These are phyloP conservation scores for Crossocerus cetratus DNA, from an alignment of 2,888 invertebrate species.

Conservation along the genomic window DNA sequence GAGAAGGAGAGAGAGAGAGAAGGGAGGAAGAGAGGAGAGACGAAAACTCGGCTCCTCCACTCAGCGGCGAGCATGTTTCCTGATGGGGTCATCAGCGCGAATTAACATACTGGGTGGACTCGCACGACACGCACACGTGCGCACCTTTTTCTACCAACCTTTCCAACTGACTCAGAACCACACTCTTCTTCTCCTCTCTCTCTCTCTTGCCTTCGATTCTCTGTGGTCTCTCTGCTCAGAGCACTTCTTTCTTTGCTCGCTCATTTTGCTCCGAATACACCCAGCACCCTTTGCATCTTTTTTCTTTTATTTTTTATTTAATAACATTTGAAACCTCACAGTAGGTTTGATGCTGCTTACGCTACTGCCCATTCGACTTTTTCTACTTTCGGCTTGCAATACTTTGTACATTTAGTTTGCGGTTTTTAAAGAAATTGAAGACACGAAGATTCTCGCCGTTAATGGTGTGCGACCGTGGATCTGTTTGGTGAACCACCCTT, in stretches of 20 bases:
- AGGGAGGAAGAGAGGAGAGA: constrained; percentile 1
- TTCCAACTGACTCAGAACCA: constrained; percentile 29
- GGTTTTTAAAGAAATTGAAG: no score
- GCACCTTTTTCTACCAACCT: constrained; percentile 50
- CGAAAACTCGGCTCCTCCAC: constrained; percentile 63
- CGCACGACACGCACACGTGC: constrained; percentile 65
- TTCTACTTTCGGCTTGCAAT: no score
- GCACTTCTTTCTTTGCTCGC: constrained; percentile 4
- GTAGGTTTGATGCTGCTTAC: no score
- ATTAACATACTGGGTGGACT: constrained; percentile 76
- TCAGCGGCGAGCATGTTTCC: constrained; percentile 70
- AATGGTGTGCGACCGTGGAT: no score
- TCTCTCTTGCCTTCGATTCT: constrained; percentile 27
- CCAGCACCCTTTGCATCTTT: background rate
- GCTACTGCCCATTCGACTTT: no score
- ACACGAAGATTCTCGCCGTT: no score
- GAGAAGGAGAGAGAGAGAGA: background rate
- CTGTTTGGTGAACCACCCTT: no score
- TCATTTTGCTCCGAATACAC: background rate
- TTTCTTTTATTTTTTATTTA: no score
- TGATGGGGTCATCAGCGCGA: constrained; percentile 76
- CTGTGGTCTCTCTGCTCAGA: constrained; percentile 12
- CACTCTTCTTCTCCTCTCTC: constrained; percentile 34
- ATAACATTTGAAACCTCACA: no score
- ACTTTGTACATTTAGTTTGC: no score